These are phyloP conservation scores for Phoxinus dragarum DNA, from an alignment of 2,797 vertebrate species.

Conservation along the genomic window DNA sequence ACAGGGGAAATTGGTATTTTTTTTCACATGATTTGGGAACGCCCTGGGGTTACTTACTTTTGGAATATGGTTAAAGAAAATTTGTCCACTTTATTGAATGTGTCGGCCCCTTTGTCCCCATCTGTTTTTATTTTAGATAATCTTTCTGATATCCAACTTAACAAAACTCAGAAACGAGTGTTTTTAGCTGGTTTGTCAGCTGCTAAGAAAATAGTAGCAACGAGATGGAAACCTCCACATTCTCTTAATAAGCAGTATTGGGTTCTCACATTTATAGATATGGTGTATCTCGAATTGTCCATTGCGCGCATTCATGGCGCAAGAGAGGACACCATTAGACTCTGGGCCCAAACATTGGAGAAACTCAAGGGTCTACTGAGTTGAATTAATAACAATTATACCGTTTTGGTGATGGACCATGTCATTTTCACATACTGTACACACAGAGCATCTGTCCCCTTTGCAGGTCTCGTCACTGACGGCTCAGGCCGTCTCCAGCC, in stretches of 20 bases:
- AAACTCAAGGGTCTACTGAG: too few relatives aligned
- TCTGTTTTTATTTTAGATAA: background rate
- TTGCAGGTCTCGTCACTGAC: constrained; percentile 37
- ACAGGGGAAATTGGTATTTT: background rate
- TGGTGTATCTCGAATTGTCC: background rate
- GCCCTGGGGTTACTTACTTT: background rate
- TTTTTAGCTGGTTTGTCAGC: background rate
- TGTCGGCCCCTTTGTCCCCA: background rate
- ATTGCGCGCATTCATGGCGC: too few relatives aligned
- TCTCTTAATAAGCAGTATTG: background rate
- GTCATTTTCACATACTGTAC: constrained; percentile 21
- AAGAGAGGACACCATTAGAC: too few relatives aligned
- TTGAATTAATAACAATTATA: background rate
- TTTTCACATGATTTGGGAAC: background rate
- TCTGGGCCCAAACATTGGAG: too few relatives aligned
- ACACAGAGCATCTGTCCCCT: constrained; percentile 32
- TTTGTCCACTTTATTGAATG: background rate
- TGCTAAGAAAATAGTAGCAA: background rate
- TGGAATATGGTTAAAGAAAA: background rate
- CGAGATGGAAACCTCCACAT: background rate
- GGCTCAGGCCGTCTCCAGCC: constrained; percentile 51
- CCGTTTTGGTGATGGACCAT: background rate
- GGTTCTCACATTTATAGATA: background rate
- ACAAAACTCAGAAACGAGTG: background rate
- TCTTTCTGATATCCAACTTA: background rate